Base-by-base conservation (phyloP, 2,888 invertebrate genomes). In the Phorcus lineatus region DNA sequence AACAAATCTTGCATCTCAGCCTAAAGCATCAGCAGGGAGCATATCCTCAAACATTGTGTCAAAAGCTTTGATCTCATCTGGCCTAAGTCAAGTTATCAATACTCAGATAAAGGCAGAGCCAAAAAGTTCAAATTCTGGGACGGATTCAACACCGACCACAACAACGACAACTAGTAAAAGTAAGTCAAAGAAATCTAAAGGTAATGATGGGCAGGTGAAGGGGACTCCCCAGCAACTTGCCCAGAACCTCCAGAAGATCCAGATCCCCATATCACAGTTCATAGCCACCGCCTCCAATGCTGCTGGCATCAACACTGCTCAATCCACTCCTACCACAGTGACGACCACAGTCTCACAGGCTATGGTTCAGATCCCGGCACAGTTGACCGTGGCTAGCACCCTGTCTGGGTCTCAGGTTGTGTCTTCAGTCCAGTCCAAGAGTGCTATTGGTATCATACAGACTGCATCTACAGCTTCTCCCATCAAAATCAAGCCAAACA, bases 231-330 rank as follows among this genome's bases (percentile, higher is more conserved):
- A 86, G 22, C 88, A 88, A 40, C 77, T 87, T 11, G 83, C 84
- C 9, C 84, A 87, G 17, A 79, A 86, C 53, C 82, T 89, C 47
- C 81, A 95, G 89, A 94, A 94, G 80, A 95, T 96, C 11, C 95
- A 96, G 91, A 94, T 74, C 16, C 74, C 70, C 9, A 55, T 79
- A 54, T 74, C 79, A 40, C 79, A 74, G 40, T 40, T 79, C 31
- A 55, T 79, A 57, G 79, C 55, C 9, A 79, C 53, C 16, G 74
- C 74, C 4, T 47, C 74, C 13, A 67, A 78, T 40, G 17, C 31
- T 80, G 40, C 75, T 13, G 80, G 53, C 19, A n/a, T 80, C 17
- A 77, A 79, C 52, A 81, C 80, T 78, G 86, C 81, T 22, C 54
- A 78, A 74, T 47, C 57, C 66, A 76, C 79, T 24, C 67, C 76